phyloP scores from a whole-genome alignment of 1,140 invertebrate genomes.

The Procambarus clarkii region DNA sequence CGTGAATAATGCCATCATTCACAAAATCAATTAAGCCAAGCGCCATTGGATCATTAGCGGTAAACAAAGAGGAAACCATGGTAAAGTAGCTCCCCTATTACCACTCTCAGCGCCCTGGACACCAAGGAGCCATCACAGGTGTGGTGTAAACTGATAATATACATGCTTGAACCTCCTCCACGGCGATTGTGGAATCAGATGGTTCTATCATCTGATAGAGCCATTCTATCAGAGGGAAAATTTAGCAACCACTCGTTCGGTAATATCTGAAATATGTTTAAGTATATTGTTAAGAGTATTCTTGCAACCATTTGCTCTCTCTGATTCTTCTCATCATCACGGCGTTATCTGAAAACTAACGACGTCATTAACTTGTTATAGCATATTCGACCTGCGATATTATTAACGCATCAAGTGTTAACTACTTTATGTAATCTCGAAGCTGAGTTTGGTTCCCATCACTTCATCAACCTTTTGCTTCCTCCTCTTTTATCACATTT shows the following conservation, averaged over 20 bases:
- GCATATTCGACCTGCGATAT: not conserved
- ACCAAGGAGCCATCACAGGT: not conserved
- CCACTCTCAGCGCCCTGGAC: not conserved
- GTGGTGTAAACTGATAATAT: not conserved
- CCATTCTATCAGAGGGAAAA: too few relatives aligned
- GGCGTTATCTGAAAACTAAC: too few relatives aligned
- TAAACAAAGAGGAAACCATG: not conserved
- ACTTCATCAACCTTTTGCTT: not conserved
- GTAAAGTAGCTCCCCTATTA: not conserved
- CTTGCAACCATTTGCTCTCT: too few relatives aligned
- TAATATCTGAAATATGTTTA: too few relatives aligned
- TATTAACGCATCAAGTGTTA: not conserved
- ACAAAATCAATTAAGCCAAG: slow-evolving; percentile 3
- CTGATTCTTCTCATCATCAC: too few relatives aligned
- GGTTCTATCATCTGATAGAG: too few relatives aligned
- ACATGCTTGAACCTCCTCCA: not conserved
- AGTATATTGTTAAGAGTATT: too few relatives aligned
- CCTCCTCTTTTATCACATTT: not conserved
- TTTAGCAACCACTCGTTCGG: too few relatives aligned
- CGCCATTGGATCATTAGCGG: slow-evolving; percentile 4
- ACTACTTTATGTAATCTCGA: not conserved
- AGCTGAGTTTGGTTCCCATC: too few relatives aligned
- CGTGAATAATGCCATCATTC: slow-evolving; percentile 9
- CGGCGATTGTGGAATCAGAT: not conserved
- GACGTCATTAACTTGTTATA: not conserved